Evolutionary conservation across 2,888 invertebrate species (phyloP).

Genomic region (Drosophila rellima): DNA sequence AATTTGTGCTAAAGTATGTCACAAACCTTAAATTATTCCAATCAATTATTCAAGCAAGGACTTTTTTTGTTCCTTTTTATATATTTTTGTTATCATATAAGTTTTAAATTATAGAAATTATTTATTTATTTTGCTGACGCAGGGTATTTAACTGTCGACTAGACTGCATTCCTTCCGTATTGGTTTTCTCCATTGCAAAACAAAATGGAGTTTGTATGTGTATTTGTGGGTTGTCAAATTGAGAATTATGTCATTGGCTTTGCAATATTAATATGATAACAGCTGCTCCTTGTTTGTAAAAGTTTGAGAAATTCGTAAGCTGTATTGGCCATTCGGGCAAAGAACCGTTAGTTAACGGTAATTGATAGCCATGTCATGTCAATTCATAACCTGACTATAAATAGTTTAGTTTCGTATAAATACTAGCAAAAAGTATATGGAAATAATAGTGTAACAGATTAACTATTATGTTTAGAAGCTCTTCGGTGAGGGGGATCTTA

Average conservation of each 20-base stretch:
- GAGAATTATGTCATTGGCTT: constrained; percentile 51
- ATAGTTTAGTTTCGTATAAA: neutral
- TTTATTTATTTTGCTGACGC: neutral
- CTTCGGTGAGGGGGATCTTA: constrained; percentile 71
- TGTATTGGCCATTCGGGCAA: constrained; percentile 18
- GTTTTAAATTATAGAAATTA: neutral
- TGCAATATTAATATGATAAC: constrained; percentile 50
- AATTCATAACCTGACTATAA: constrained; percentile 2
- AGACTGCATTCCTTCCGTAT: neutral
- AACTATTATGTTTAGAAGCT: constrained; percentile 67
- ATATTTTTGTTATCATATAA: no score
- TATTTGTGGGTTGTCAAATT: constrained; percentile 30
- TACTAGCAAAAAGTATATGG: constrained; percentile 22
- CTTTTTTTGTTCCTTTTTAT: no score
- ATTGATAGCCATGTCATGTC: constrained; percentile 44
- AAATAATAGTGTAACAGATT: constrained; percentile 59
- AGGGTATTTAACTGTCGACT: neutral
- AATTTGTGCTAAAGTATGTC: neutral
- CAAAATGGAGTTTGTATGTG: constrained; percentile 15
- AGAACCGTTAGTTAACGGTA: constrained; percentile 17
- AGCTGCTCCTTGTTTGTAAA: constrained; percentile 28
- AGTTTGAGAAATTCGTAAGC: constrained; percentile 22
- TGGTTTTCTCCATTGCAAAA: constrained; percentile 14
- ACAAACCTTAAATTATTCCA: no score
- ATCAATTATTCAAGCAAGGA: no score